Percentiles rank a stretch among this genome's conserved stretches.
Conservation (phyloP, 2,797 vertebrate species). For the Hippoglossus hippoglossus region DNA sequence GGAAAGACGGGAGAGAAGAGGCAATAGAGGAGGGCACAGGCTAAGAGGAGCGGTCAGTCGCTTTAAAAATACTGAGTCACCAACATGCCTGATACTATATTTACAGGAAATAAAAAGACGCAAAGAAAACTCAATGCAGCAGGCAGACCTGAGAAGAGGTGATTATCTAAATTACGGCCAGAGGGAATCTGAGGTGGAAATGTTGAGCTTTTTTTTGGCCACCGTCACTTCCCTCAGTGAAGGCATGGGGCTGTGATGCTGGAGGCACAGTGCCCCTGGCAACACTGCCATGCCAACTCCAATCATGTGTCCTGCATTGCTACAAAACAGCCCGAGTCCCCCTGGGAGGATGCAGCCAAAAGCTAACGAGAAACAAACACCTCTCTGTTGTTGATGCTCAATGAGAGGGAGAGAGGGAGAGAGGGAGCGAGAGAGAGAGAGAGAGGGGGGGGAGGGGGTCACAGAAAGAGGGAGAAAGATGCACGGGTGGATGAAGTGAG, state of each 20-base stretch:
- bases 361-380: constrained; percentile 78
- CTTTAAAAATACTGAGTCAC: constrained; percentile 38
- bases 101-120: constrained; percentile 38
- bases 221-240: constrained; percentile 50
- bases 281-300: constrained; percentile 80
- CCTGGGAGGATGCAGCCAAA: constrained; percentile 64
- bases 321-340: constrained; percentile 66
- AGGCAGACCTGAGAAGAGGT: constrained; percentile 24
- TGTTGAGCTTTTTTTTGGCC: constrained; percentile 45
- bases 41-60: constrained; percentile 22
- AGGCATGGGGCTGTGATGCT: constrained; percentile 60
- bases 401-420: constrained; percentile 41
- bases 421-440: constrained; percentile 4
- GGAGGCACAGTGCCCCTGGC: constrained; percentile 72
- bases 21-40: constrained; percentile 17
- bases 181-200: constrained; percentile 42
- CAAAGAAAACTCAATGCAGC: background rate
- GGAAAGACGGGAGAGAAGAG: constrained; percentile 16
- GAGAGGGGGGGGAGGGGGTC: constrained; percentile 1
- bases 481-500: constrained; percentile 19
- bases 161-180: constrained; percentile 57
- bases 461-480: constrained; percentile 18
- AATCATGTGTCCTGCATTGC: constrained; percentile 75
- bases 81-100: constrained; percentile 13
- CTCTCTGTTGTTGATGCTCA: constrained; percentile 63